Percentiles rank a stretch among this genome's conserved stretches.
Conservation (phyloP, 2,888 invertebrate species). For the Phasia obesa region DNA sequence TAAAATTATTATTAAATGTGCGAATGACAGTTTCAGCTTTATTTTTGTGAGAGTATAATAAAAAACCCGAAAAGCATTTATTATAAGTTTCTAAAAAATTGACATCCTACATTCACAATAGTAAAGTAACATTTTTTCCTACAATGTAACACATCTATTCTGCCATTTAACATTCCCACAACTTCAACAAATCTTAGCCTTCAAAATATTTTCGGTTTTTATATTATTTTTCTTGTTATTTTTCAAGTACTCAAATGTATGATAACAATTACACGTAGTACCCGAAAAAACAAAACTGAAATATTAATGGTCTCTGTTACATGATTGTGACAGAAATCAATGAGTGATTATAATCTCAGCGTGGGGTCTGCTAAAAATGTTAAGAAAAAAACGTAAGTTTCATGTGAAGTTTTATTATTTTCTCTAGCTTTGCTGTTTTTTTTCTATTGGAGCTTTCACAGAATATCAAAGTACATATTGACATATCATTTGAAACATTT, state of each 20-base stretch:
- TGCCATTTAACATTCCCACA: neutral
- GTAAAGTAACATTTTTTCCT: neutral
- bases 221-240: conserved; percentile 28
- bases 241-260: conserved; percentile 55
- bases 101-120: too few relatives aligned
- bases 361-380: conserved; percentile 59
- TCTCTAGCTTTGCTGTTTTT: neutral
- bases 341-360: conserved; percentile 66
- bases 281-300: conserved; percentile 15
- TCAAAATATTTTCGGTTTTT: conserved; percentile 23
- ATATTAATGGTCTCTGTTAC: conserved; percentile 68
- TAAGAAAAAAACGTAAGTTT: neutral
- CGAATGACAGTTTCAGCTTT: too few relatives aligned
- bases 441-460: conserved; percentile 35
- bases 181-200: conserved; percentile 19
- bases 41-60: too few relatives aligned
- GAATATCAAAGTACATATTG: conserved; percentile 38
- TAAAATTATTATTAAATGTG: too few relatives aligned
- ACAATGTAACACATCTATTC: neutral
- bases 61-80: too few relatives aligned
- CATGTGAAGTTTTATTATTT: conserved; percentile 33
- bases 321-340: conserved; percentile 69
- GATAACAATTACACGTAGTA: conserved; percentile 39
- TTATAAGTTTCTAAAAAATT: too few relatives aligned
- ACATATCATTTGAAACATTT: conserved; percentile 54